Conservation (phyloP, 2,797 vertebrate genomes). For the Aldrovandia affinis region DNA sequence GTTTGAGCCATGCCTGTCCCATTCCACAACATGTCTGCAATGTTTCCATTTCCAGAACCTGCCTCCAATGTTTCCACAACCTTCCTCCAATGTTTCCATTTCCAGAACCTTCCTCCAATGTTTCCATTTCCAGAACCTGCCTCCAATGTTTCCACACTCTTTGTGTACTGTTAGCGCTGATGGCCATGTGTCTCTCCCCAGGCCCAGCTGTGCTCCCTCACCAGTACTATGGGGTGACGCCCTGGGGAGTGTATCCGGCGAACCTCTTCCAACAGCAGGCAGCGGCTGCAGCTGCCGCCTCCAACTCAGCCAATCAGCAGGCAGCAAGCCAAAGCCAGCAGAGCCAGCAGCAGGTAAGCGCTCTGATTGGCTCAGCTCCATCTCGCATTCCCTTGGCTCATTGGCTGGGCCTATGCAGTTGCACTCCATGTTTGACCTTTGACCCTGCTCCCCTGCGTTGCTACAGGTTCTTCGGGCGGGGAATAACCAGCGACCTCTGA, state of each 20-base stretch:
- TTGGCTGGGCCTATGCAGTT: neutral
- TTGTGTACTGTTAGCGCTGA: too few species aligned
- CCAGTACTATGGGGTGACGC: constrained; percentile 97
- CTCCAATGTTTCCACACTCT: neutral
- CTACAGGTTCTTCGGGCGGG: constrained; percentile 92
- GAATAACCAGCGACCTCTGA: constrained; percentile 92
- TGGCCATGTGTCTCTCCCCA: constrained; percentile 51
- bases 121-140: neutral
- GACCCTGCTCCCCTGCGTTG: neutral
- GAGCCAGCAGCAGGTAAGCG: constrained; percentile 93
- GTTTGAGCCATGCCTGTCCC: too few species aligned
- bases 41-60: neutral
- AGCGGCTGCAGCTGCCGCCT: constrained; percentile 75
- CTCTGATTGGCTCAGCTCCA: neutral
- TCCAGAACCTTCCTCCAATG: neutral
- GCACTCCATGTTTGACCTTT: neutral
- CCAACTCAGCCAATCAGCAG: constrained; percentile 91
- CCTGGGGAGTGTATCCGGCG: constrained; percentile 98
- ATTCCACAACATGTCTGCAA: neutral
- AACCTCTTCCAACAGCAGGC: constrained; percentile 98
- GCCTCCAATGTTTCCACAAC: neutral
- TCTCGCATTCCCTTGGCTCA: neutral
- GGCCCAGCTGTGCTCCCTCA: constrained; percentile 96
- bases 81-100: neutral
- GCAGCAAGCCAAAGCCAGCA: constrained; percentile 89